Conservation (phyloP, 2,888 invertebrate genomes). For the Coelogynopora nodosa region DNA sequence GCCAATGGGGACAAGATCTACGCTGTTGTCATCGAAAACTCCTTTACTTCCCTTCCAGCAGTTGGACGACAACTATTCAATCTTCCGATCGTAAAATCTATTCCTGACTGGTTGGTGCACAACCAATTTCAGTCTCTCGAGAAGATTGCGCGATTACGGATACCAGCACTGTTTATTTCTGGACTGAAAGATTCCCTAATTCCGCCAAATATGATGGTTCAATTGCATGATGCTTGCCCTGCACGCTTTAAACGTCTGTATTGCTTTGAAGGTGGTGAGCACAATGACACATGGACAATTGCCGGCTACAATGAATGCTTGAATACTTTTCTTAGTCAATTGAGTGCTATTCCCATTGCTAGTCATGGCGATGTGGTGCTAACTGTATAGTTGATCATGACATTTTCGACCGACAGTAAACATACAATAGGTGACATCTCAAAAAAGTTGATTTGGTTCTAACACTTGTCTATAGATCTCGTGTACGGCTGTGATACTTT, state of each 20-base stretch:
- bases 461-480: background rate
- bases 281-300: constrained; percentile 90
- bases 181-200: constrained; percentile 81
- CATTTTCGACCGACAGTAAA: too few species aligned
- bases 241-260: constrained; percentile 74
- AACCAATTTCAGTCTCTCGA: constrained; percentile 60
- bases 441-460: too few species aligned
- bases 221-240: constrained; percentile 72
- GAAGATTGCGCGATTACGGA: constrained; percentile 72
- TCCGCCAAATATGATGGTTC: constrained; percentile 83
- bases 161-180: constrained; percentile 80
- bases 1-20: constrained; percentile 76
- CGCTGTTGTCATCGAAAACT: constrained; percentile 85
- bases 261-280: constrained; percentile 77
- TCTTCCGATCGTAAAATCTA: background rate
- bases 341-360: background rate
- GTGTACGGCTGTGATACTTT: background rate
- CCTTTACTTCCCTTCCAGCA: constrained; percentile 87
- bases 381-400: background rate
- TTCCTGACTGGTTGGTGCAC: constrained; percentile 27
- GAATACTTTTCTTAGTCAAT: constrained; percentile 23
- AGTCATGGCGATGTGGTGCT: background rate
- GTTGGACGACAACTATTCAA: constrained; percentile 64
- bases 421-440: too few species aligned
- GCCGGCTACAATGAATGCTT: constrained; percentile 68